These are phyloP conservation scores for Poecilia gillii DNA, from an alignment of 2,797 vertebrate species.

Conservation along the genomic window DNA sequence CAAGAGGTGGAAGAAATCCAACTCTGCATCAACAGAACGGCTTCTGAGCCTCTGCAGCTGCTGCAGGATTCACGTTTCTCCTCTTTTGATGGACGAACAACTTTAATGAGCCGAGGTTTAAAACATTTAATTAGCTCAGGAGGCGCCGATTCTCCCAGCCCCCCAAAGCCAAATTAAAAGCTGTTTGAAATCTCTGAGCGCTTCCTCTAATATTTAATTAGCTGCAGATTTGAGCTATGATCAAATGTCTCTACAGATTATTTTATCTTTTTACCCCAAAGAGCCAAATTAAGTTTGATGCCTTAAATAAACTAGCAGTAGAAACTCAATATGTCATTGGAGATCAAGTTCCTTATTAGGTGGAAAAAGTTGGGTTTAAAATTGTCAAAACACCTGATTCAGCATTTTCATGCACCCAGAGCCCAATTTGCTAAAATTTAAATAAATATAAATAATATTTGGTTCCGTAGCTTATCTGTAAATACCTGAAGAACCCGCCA, in stretches of 20 bases:
- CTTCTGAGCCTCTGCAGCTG: neutral
- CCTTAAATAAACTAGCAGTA: neutral
- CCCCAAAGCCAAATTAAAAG: neutral
- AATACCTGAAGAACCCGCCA: neutral
- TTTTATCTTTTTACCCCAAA: neutral
- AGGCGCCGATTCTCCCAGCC: neutral
- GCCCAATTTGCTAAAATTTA: neutral
- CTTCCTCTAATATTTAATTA: conserved; percentile 1
- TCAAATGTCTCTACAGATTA: neutral
- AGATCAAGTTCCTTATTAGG: neutral
- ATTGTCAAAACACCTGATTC: neutral
- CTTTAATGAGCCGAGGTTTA: neutral
- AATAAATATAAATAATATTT: neutral
- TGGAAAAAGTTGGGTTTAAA: neutral
- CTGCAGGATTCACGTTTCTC: neutral
- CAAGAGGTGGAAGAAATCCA: neutral
- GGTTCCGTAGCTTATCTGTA: neutral
- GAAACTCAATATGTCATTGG: neutral
- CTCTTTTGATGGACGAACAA: neutral
- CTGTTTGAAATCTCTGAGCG: neutral
- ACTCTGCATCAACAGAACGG: neutral
- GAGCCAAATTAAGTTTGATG: neutral
- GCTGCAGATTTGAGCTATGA: neutral
- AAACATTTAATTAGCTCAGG: conserved; percentile 1
- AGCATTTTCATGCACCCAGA: neutral